Conservation (phyloP, 2,797 vertebrate species). For the Chelmon rostratus region DNA sequence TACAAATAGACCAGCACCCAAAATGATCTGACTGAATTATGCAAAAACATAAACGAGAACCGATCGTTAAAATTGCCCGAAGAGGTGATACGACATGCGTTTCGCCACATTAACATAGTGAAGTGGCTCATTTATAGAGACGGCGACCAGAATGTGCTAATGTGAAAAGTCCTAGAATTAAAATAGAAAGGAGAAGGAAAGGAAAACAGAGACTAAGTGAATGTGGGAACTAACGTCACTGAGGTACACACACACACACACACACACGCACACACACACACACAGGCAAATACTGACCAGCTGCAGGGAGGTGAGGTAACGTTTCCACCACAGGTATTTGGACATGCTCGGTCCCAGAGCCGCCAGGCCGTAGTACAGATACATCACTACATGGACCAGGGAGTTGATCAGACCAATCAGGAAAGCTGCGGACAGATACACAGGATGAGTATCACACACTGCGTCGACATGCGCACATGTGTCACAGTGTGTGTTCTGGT, state of each 20-base stretch:
- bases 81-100: background rate
- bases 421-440: conserved; percentile 73
- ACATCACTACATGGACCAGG: conserved; percentile 84
- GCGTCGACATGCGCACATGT: too few species aligned
- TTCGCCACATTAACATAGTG: background rate
- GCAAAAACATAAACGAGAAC: conserved; percentile 3
- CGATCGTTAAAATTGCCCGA: background rate
- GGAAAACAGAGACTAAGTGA: background rate
- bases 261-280: background rate
- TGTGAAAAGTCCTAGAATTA: background rate
- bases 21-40: background rate
- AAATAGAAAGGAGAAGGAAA: background rate
- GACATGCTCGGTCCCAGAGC: conserved; percentile 73
- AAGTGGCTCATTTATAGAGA: conserved; percentile 1
- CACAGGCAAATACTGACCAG: conserved; percentile 75
- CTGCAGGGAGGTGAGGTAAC: conserved; percentile 83
- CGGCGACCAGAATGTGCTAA: background rate
- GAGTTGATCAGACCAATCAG: conserved; percentile 85
- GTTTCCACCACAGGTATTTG: conserved; percentile 84
- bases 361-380: conserved; percentile 80
- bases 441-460: background rate
- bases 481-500: background rate
- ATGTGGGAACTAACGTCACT: background rate
- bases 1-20: background rate
- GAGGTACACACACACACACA: background rate